Conservation (phyloP, 2,888 invertebrate genomes). For the Rosalia funebris region DNA sequence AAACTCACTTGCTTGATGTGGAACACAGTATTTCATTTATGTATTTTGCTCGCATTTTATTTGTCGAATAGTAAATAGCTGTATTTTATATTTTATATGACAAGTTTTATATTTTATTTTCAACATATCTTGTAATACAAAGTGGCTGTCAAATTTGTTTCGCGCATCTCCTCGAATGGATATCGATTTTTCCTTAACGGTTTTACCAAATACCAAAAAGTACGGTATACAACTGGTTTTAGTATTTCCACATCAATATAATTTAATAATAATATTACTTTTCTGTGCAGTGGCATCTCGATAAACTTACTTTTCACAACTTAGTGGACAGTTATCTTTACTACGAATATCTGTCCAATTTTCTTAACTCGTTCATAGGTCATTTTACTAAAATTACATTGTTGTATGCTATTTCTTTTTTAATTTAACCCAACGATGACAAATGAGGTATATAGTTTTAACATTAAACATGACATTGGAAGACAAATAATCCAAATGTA, state of each 20-base stretch:
- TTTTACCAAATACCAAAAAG: too few relatives aligned
- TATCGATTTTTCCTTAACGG: conserved; percentile 6
- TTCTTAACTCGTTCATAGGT: too few relatives aligned
- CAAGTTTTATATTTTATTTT: conserved; percentile 9
- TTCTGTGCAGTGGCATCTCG: too few relatives aligned
- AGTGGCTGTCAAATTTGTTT: conserved; percentile 9
- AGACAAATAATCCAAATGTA: too few relatives aligned
- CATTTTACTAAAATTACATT: too few relatives aligned
- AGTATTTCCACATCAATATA: background rate
- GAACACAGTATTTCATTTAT: background rate
- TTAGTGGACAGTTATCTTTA: too few relatives aligned
- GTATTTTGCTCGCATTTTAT: conserved; percentile 16
- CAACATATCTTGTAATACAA: conserved; percentile 6
- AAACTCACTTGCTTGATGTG: conserved; percentile 4
- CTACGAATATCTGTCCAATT: too few relatives aligned
- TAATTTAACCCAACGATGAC: too few relatives aligned
- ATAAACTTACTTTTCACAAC: too few relatives aligned
- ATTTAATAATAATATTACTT: background rate
- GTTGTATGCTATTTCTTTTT: too few relatives aligned
- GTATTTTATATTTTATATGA: conserved; percentile 18
- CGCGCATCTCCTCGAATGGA: background rate
- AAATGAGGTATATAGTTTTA: too few relatives aligned
- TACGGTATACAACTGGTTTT: background rate
- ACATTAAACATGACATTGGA: too few relatives aligned
- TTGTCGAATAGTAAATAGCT: conserved; percentile 17